Conservation (phyloP, 2,797 vertebrate species). For the Acipenser ruthenus region DNA sequence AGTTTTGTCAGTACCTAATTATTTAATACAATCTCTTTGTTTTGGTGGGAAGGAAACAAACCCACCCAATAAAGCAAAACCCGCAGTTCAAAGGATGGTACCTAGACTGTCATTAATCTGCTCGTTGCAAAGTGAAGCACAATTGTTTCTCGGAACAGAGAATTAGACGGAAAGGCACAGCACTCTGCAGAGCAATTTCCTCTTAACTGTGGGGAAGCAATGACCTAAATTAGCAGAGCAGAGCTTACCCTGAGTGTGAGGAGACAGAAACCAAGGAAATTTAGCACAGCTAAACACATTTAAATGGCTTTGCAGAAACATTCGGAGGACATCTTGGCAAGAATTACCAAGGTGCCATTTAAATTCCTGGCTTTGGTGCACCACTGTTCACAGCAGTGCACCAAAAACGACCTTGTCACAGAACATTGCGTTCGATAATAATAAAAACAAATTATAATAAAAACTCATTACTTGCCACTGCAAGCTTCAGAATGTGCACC, state of each 20-base stretch:
- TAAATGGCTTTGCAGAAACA: background rate
- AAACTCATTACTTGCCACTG: no score
- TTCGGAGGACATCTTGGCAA: background rate
- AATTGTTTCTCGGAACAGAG: background rate
- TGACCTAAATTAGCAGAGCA: background rate
- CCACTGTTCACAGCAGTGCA: no score
- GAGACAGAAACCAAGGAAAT: background rate
- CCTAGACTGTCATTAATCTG: background rate
- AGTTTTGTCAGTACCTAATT: no score
- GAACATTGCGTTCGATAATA: no score
- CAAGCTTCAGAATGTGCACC: no score
- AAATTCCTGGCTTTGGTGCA: no score
- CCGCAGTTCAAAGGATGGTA: no score
- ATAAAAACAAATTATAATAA: no score
- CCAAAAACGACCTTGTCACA: no score
- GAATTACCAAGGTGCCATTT: background rate
- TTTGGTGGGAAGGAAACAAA: no score
- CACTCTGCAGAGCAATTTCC: background rate
- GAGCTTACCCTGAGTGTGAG: background rate
- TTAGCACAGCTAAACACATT: background rate
- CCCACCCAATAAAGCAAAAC: no score
- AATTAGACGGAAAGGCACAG: background rate
- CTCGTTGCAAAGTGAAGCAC: background rate
- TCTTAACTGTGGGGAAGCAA: background rate
- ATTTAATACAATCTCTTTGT: no score